These are phyloP conservation scores for Monodelphis domestica DNA, from an alignment of 2,797 vertebrate genomes.

Conservation along the genomic window DNA sequence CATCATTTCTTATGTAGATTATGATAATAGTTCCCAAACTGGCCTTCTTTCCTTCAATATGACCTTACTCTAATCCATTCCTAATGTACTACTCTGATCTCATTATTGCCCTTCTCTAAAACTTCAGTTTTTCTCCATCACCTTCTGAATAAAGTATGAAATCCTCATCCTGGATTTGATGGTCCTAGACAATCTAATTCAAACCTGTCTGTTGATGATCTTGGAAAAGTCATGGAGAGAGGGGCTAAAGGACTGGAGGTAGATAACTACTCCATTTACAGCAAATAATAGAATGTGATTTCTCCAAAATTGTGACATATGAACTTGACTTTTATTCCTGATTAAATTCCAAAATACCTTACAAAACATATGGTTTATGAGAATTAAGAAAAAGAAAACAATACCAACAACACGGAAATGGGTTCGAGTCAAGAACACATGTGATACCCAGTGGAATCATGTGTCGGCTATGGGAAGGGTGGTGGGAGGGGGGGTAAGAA, in stretches of 20 bases:
- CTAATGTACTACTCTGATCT: background rate
- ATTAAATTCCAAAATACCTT: background rate
- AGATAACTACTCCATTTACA: background rate
- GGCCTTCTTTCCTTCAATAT: background rate
- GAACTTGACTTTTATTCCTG: background rate
- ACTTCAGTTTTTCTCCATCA: background rate
- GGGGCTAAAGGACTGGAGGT: background rate
- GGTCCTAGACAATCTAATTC: background rate
- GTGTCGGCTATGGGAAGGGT: too few species aligned
- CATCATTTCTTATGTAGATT: background rate
- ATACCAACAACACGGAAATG: too few species aligned
- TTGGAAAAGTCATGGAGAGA: background rate
- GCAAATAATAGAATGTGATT: background rate
- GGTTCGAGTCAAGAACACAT: too few species aligned
- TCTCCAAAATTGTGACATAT: background rate
- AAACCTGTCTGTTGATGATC: background rate
- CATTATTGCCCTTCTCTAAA: background rate
- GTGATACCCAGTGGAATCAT: too few species aligned
- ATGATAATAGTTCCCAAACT: background rate
- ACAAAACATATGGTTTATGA: background rate
- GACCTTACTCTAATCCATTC: background rate
- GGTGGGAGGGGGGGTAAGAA: too few species aligned
- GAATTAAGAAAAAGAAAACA: background rate
- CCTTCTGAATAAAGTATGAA: background rate
- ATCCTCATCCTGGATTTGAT: background rate